phyloP scores from a whole-genome alignment of 2,113 vertebrate genomes.

The Tilapia sparmanii region DNA sequence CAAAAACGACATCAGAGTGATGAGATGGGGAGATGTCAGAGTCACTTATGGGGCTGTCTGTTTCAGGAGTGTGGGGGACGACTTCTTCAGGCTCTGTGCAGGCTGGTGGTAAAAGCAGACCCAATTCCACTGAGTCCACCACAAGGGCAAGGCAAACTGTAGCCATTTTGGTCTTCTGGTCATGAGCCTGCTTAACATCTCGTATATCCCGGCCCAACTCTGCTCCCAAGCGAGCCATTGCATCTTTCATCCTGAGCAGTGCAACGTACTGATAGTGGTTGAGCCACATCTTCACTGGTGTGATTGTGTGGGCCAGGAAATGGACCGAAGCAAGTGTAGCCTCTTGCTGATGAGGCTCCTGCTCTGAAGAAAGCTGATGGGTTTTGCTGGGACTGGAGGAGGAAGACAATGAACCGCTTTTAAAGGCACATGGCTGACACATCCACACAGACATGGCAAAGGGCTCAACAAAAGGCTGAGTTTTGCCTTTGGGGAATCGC shows the following conservation, averaged over 20 bases:
- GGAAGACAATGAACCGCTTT: neutral
- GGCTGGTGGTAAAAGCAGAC: conserved; percentile 79
- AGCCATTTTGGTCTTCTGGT: conserved; percentile 47
- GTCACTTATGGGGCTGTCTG: conserved; percentile 83
- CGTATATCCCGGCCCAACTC: conserved; percentile 77
- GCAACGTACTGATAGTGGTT: conserved; percentile 95
- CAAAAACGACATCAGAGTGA: conserved; percentile 31
- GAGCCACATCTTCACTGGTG: conserved; percentile 80
- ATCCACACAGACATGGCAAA: conserved; percentile 87
- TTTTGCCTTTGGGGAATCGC: conserved; percentile 77
- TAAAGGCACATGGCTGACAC: conserved; percentile 73
- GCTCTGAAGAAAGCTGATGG: neutral
- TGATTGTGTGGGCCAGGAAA: conserved; percentile 77
- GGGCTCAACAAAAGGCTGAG: conserved; percentile 83
- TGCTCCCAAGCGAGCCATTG: conserved; percentile 76
- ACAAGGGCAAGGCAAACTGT: conserved; percentile 79
- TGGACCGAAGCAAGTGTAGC: conserved; percentile 73
- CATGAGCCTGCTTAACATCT: conserved; percentile 45
- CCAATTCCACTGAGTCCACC: conserved; percentile 78
- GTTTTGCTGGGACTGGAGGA: neutral
- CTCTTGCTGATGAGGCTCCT: neutral
- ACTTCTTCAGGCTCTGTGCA: conserved; percentile 56
- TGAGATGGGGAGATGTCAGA: conserved; percentile 76
- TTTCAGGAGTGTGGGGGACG: conserved; percentile 75
- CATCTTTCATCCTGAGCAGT: conserved; percentile 87